Evolutionary conservation across 2,888 invertebrate species (phyloP).

Genomic region (Epiblema foenella): DNA sequence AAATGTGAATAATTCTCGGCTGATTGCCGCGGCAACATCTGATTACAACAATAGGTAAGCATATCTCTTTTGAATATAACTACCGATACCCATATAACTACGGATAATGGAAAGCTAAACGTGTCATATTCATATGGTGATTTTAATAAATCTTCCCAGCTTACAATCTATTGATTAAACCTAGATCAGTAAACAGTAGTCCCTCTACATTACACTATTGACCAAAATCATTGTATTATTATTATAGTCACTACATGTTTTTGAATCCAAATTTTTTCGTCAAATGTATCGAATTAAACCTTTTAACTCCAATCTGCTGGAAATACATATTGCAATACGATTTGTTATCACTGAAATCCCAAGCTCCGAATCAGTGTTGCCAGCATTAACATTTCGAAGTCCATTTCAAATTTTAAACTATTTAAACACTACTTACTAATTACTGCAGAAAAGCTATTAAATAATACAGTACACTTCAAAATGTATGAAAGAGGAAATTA

Average conservation of each 20-base stretch:
- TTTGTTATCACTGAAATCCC: not conserved
- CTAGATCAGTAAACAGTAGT: slow-evolving; percentile 63
- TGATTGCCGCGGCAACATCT: too few relatives aligned
- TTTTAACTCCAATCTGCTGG: not conserved
- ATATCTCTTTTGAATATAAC: not conserved
- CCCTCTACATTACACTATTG: slow-evolving; percentile 49
- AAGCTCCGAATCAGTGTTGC: not conserved
- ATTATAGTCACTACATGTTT: not conserved
- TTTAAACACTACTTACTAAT: slow-evolving; percentile 18
- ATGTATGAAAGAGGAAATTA: too few relatives aligned
- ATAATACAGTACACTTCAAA: slow-evolving; percentile 12
- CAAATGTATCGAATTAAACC: too few relatives aligned
- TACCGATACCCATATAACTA: slow-evolving; percentile 13
- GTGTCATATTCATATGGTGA: slow-evolving; percentile 20
- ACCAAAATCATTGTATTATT: slow-evolving; percentile 40
- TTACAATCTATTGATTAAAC: slow-evolving; percentile 61
- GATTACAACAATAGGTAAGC: not conserved
- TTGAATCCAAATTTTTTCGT: not conserved
- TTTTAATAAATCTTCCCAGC: slow-evolving; percentile 50
- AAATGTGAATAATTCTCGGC: too few relatives aligned
- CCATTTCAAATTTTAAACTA: not conserved
- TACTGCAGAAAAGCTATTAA: slow-evolving; percentile 8
- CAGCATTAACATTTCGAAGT: slow-evolving; percentile 1
- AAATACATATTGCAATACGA: not conserved
- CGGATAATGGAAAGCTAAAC: slow-evolving; percentile 27